phyloP scores from a whole-genome alignment of 2,113 vertebrate species.

The Leuciscus idus region DNA sequence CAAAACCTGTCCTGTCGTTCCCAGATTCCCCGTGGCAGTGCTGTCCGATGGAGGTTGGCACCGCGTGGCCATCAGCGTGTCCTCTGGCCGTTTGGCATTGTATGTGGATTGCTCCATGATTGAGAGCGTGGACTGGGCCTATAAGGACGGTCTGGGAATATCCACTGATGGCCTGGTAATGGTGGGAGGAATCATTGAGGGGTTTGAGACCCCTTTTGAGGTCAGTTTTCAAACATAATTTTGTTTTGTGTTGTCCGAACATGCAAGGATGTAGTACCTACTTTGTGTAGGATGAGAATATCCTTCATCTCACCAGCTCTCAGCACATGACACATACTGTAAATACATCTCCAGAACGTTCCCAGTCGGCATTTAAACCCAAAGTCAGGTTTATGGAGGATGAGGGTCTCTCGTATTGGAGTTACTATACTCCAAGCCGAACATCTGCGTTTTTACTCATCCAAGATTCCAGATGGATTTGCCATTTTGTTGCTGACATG shows the following conservation, averaged over 20 bases:
- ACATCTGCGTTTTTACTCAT: slow-evolving; percentile 68
- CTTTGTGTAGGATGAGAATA: background rate
- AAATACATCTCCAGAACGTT: slow-evolving; percentile 42
- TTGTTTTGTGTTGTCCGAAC: background rate
- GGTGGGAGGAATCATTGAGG: slow-evolving; percentile 80
- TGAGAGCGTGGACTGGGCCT: slow-evolving; percentile 84
- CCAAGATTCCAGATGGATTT: slow-evolving; percentile 58
- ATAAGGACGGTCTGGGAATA: slow-evolving; percentile 75
- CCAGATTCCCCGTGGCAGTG: slow-evolving; percentile 80
- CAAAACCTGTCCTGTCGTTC: background rate
- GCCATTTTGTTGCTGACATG: slow-evolving; percentile 34
- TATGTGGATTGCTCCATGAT: slow-evolving; percentile 85
- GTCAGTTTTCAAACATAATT: slow-evolving; percentile 65
- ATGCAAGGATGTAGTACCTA: background rate
- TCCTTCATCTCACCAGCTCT: slow-evolving; percentile 41
- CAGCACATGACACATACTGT: slow-evolving; percentile 16
- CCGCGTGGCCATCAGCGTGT: slow-evolving; percentile 80
- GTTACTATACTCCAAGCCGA: slow-evolving; percentile 4
- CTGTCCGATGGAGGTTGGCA: slow-evolving; percentile 85
- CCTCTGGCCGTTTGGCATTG: slow-evolving; percentile 74
- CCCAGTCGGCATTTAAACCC: slow-evolving; percentile 24
- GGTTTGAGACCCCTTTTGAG: slow-evolving; percentile 85
- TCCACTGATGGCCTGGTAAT: slow-evolving; percentile 79
- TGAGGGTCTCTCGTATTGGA: slow-evolving; percentile 28
- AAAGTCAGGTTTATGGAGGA: slow-evolving; percentile 36